Evolutionary conservation across 2,113 vertebrate genomes (phyloP).

Genomic region (Pluvialis apricaria): DNA sequence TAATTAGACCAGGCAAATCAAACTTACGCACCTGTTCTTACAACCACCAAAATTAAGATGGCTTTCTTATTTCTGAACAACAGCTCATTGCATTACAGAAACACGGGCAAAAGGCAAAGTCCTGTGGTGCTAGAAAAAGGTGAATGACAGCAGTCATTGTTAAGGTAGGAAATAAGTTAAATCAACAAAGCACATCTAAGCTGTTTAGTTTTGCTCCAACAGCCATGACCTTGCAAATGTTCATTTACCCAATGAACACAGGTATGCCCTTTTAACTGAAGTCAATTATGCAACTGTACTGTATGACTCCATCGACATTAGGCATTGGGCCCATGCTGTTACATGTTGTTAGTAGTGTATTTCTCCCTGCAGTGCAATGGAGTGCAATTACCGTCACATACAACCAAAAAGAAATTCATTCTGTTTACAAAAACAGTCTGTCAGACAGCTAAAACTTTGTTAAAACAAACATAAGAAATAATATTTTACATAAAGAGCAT

Average conservation of each 20-base stretch:
- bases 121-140: background rate
- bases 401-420: background rate
- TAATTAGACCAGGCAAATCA: background rate
- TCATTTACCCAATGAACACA: background rate
- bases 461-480: background rate
- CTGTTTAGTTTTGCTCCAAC: background rate
- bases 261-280: background rate
- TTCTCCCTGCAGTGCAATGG: background rate
- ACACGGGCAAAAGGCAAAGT: background rate
- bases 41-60: background rate
- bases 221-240: background rate
- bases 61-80: background rate
- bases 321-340: background rate
- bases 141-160: background rate
- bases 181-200: background rate
- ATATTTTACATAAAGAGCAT: background rate
- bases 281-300: background rate
- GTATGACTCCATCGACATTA: fast-evolving
- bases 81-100: background rate
- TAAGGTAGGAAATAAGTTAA: background rate
- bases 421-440: background rate
- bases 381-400: background rate
- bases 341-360: background rate
- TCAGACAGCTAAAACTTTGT: background rate
- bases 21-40: background rate